phyloP scores from a whole-genome alignment of 2,888 invertebrate species.

The Choreutis nemorana region DNA sequence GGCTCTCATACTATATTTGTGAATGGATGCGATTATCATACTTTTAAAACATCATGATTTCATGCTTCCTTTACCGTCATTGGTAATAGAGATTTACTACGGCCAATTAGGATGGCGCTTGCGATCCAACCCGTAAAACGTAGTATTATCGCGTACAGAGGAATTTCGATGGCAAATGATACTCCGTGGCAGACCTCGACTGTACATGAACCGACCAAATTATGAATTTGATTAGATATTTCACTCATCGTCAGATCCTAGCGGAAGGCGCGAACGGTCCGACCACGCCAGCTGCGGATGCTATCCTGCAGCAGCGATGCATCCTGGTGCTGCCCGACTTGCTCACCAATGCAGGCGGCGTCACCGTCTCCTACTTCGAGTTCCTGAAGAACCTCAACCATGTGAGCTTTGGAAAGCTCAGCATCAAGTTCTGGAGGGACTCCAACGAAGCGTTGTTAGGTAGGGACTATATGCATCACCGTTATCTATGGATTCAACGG shows the following conservation, averaged over 20 bases:
- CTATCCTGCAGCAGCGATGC: conserved; percentile 74
- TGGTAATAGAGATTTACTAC: too few relatives aligned
- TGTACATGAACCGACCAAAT: too few relatives aligned
- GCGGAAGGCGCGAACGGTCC: conserved; percentile 93
- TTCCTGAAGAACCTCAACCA: conserved; percentile 92
- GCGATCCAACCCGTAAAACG: too few relatives aligned
- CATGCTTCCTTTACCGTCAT: too few relatives aligned
- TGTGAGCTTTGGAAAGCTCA: conserved; percentile 85
- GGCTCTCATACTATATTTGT: too few relatives aligned
- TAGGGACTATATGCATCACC: conserved; percentile 25
- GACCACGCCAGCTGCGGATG: conserved; percentile 86
- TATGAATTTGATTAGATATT: too few relatives aligned
- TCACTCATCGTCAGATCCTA: conserved; percentile 72
- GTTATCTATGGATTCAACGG: not conserved
- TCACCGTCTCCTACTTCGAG: conserved; percentile 92
- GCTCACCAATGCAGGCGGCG: conserved; percentile 82
- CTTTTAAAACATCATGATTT: too few relatives aligned
- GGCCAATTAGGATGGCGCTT: too few relatives aligned
- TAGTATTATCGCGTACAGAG: too few relatives aligned
- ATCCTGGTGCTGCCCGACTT: conserved; percentile 84
- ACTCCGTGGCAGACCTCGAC: too few relatives aligned
- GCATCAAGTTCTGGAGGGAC: conserved; percentile 88
- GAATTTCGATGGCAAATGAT: too few relatives aligned
- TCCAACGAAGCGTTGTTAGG: conserved; percentile 82
- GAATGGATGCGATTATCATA: too few relatives aligned